Evolutionary conservation across 2,113 vertebrate species (phyloP), one percentile per base, ranked within the genome.

Genomic region (Engystomops pustulosus): DNA sequence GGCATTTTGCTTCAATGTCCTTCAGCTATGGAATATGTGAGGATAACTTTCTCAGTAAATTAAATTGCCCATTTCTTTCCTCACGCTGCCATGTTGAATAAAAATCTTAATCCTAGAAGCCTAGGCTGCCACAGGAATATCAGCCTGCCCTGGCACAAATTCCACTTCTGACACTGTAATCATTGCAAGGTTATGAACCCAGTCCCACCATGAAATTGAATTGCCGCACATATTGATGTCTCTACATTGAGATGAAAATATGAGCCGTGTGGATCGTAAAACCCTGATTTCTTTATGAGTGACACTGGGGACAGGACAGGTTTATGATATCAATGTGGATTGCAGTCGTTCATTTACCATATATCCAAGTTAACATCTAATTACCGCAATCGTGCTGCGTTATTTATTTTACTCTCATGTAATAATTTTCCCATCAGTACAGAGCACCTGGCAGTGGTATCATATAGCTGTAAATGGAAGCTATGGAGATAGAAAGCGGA

Each of bases 111-210:
- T 27, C 44, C 27, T 75, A 8, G 41, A 45, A 10, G 60, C 23
- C 51, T 4, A 4, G 8, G 62, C 55, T 85, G 76, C 83, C 85
- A 20, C 0, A 1, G 78, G 9, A 20, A 85, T 49, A 84, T 0
- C 5, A 15, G 44, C 74, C 47, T 30, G 0, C 0, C 87, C 84
- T 18, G 1, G 27, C 86, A 70, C 88, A 69, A 47, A 58, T 27
- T 32, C 84, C 36, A 58, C 80, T 88, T 81, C 2, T 80, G 75
- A 85, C 86, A 45, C 9, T 25, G 85, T 84, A 89, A 55, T 88
- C 88, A 75, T 3, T 25, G 67, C 27, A 84, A 87, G 85, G 90
- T 86, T 87, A 86, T 60, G 83, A 70, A 83, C 4, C 27, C 12
- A 62, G 83, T 86, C 47, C 80, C 72, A 85, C 32, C 44, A 45